Evolutionary conservation across 2,888 invertebrate species (phyloP), one percentile per base, ranked within the genome.

Genomic region (Netelia virgata): DNA sequence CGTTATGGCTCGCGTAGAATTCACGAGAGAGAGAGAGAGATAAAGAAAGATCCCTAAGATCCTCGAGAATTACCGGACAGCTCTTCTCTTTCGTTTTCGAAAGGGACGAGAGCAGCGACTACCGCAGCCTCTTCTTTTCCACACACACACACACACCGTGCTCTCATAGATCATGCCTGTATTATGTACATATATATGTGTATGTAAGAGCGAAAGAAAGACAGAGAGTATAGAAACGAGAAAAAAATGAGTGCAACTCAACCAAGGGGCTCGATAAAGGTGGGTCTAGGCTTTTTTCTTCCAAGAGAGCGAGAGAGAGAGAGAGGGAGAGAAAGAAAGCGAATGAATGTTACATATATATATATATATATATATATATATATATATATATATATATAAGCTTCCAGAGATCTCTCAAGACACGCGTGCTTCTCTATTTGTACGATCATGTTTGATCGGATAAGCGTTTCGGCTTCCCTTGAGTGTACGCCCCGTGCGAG

Each of bases 361-460:
- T 66, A 66, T 41, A 75, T 23, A 59, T 66, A 66, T 41, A 75
- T 23, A 59, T 66, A 66, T 41, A 75, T 20, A n/a, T 14, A 61
- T 63, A 66, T 66, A 59, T 20, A n/a, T 14, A 61, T 63, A 66
- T 66, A 59, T 23, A 59, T 66, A 66, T 41, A 75, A 23, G 64
- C 64, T 75, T 66, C 75, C 43, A 14, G 57, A 66, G 66, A 68
- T 76, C 47, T 55, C 76, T 55, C 76, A 47, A 76, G 76, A 76
- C 87, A 86, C 86, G 84, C 78, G 82, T 64, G 82, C 87, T 87
- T 87, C 87, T 87, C 87, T 87, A 87, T 87, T 87, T 87, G 86
- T 87, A 87, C 86, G 86, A 87, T 87, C 86, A 82, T 86, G 87
- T 87, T 87, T 87, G 87, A 87, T 87, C 87, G 87, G 87, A 87